Conservation (phyloP, 2,113 vertebrate species). For the Melospiza melodia region DNA sequence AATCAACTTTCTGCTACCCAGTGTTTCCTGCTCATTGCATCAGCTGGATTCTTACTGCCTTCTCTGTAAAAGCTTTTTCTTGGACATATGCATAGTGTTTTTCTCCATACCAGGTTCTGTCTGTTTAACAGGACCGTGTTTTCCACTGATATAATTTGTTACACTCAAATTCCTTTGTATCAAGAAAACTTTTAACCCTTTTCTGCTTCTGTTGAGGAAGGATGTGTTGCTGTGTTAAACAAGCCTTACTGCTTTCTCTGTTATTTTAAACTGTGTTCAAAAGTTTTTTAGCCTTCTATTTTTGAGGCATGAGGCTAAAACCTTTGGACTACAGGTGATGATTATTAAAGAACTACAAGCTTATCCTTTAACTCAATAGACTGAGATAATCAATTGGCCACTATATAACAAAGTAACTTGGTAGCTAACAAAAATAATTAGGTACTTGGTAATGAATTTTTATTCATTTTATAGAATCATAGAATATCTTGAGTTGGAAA, state of each 20-base stretch:
- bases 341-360: background rate
- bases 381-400: background rate
- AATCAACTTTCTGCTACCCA: background rate
- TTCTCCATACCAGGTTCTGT: background rate
- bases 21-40: background rate
- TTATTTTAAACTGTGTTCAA: background rate
- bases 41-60: background rate
- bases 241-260: background rate
- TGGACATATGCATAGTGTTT: background rate
- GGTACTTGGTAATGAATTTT: background rate
- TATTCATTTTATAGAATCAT: background rate
- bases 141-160: background rate
- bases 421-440: background rate
- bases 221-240: background rate
- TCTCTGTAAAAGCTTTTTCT: background rate
- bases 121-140: background rate
- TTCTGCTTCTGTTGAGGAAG: background rate
- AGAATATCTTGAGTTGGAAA: background rate
- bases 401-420: background rate
- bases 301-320: background rate
- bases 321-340: background rate
- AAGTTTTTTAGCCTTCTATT: background rate
- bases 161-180: background rate
- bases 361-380: background rate
- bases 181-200: background rate